A percentile compares a stretch with the other conserved stretches of the same genome.
Conservation (phyloP, 2,888 invertebrate species). For the Dromius quadrimaculatus region DNA sequence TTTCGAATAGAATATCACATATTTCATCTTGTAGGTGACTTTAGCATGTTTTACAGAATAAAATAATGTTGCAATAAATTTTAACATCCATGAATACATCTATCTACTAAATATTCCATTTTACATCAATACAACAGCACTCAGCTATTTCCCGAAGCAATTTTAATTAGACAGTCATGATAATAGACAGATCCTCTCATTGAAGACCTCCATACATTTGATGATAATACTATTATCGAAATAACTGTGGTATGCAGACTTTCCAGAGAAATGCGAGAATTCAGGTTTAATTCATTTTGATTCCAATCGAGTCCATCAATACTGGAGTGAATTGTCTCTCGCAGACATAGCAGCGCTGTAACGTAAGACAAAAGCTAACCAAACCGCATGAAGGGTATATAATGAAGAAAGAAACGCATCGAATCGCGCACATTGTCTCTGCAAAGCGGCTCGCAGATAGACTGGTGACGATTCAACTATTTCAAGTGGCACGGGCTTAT, state of each 20-base stretch:
- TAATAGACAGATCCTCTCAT: background rate
- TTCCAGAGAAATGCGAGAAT: background rate
- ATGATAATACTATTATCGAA: background rate
- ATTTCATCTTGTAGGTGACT: background rate
- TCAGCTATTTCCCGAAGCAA: background rate
- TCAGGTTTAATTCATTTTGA: constrained; percentile 10
- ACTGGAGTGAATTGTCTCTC: constrained; percentile 21
- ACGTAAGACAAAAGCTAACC: constrained; percentile 21
- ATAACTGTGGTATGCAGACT: background rate
- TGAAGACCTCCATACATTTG: background rate
- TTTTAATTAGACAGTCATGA: background rate
- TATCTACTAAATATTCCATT: constrained; percentile 6
- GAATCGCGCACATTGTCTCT: constrained; percentile 1
- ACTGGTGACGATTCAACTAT: constrained; percentile 9
- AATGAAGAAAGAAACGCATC: constrained; percentile 22
- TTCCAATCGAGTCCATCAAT: constrained; percentile 14
- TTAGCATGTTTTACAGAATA: constrained; percentile 13
- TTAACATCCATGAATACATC: constrained; percentile 9
- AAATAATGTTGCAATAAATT: constrained; percentile 7
- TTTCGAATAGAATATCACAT: constrained; percentile 11
- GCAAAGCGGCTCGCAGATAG: background rate
- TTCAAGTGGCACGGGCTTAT: constrained; percentile 1
- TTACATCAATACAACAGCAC: background rate
- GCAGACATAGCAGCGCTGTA: constrained; percentile 16
- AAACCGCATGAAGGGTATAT: constrained; percentile 22